phyloP scores from a whole-genome alignment of 2,113 vertebrate genomes.

The Ophthalmolycus amberensis region DNA sequence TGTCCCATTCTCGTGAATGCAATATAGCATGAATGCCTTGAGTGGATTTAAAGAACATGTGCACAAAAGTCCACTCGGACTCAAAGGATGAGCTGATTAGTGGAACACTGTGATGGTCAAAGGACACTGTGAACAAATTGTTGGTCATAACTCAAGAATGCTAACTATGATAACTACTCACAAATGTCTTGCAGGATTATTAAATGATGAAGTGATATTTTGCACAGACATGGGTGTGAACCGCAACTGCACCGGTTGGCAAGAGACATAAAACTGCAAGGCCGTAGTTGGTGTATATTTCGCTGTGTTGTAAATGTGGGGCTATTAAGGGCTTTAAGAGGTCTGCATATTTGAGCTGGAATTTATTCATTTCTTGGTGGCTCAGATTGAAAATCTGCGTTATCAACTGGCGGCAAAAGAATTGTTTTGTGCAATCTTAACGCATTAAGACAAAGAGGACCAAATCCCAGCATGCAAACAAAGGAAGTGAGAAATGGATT shows the following conservation, averaged over 20 bases:
- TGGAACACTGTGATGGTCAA: no score
- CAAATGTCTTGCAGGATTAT: neutral
- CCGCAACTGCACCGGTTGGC: neutral
- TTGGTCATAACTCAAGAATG: neutral
- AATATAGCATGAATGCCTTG: no score
- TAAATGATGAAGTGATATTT: neutral
- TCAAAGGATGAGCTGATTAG: neutral
- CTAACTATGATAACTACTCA: neutral
- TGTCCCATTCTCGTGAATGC: no score
- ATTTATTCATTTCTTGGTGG: neutral
- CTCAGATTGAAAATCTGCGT: neutral
- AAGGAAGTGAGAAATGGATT: slow-evolving; percentile 21
- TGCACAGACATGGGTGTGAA: neutral
- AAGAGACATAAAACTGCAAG: neutral
- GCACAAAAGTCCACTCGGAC: no score
- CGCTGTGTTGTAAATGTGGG: neutral
- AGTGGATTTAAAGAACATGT: no score
- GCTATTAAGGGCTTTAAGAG: neutral
- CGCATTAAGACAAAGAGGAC: neutral
- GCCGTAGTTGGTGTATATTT: neutral
- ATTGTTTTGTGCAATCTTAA: neutral
- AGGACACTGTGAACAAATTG: neutral
- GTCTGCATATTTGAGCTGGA: neutral
- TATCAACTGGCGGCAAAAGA: neutral
- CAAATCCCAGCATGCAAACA: slow-evolving; percentile 47